Conservation (phyloP, 1,140 invertebrate genomes). For the Drosophila pallidifrons region DNA sequence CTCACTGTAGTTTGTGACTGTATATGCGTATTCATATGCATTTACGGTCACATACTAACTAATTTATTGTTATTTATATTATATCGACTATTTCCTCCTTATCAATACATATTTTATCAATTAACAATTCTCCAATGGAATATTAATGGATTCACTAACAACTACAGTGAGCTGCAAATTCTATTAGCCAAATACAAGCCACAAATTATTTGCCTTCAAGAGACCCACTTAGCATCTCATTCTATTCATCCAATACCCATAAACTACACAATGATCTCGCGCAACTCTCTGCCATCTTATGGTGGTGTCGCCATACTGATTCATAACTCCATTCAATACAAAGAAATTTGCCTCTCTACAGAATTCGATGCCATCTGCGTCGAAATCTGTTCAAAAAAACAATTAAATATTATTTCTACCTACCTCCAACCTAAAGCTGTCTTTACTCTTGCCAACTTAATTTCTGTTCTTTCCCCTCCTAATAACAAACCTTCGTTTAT, state of each 20-base stretch:
- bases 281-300: background rate
- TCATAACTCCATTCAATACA: background rate
- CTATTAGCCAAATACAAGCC: no score
- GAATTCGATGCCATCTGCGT: background rate
- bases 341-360: background rate
- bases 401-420: background rate
- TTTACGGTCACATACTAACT: no score
- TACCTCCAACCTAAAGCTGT: background rate
- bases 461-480: no score
- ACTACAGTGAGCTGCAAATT: no score
- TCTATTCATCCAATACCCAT: background rate
- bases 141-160: no score
- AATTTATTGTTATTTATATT: no score
- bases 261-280: background rate
- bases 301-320: slow-evolving; percentile 4
- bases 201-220: no score
- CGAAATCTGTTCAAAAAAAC: background rate
- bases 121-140: no score
- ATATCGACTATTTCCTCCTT: no score
- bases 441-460: background rate
- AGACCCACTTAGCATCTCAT: background rate
- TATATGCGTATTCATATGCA: no score
- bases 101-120: no score
- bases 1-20: no score
- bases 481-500: background rate